Evolutionary conservation across 2,888 invertebrate genomes (phyloP), one percentile per base, ranked within the genome.

Genomic region (Sussaba pulchella): DNA sequence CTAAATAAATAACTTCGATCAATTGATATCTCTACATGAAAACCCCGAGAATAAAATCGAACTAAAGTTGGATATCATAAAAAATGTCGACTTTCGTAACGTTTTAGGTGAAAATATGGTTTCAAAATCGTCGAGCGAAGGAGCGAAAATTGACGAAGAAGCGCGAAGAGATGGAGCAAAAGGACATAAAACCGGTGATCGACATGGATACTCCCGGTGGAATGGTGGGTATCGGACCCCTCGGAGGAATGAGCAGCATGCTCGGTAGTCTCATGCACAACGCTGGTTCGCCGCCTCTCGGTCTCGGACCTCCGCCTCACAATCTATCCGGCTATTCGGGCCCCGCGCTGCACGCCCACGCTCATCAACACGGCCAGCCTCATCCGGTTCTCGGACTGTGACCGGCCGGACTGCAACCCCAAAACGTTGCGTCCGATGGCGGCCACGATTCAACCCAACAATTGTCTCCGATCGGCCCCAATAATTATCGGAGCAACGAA

Each of bases 111-210:
- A 96, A 96, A 92, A 96, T 96, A 80, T 96, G 96, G 96, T 98
- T 98, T 91, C 98, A 98, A 94, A 98, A 98, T 92, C 95, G 98
- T 14, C 95, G 98, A 50, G 98, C 98, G 67, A 98, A 98, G 93
- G 98, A 98, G 89, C 94, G 99, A 10, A 98, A 98, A 92, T 96
- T 97, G 91, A 93, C 94, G 84, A 98, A 98, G 92, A 98, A 98
- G 93, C 95, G 96, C 47, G 96, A 96, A 84, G 97, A 97, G 45
- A 54, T 88, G 19, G 89, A 87, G 70, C 82, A 86, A 19, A 87
- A 86, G 79, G 87, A 87, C 73, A 69, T 84, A 3, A 88, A 87
- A 72, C 82, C 85, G 66, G 72, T 10, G 31, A 17, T 69, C 19
- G 82, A 80, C 12, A 59, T 81, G 78, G 78, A 76, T n/a, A n/a